phyloP scores from a whole-genome alignment of 2,113 vertebrate genomes.

The Andinoacara biseriatus region DNA sequence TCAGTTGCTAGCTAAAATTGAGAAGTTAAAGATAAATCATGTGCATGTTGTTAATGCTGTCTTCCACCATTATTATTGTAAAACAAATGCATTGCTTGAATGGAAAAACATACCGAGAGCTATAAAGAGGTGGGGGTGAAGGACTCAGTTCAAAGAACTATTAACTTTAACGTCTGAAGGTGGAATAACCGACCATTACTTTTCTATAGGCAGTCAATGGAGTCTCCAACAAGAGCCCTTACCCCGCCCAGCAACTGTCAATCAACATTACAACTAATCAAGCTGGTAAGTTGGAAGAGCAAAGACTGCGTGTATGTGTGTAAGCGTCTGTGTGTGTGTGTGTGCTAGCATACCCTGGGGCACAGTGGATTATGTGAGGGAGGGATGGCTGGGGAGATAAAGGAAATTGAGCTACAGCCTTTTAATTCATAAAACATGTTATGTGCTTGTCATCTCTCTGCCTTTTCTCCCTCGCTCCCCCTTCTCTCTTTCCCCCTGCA shows the following conservation, averaged over 20 bases:
- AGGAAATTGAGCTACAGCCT: conserved; percentile 69
- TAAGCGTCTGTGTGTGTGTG: conserved; percentile 2
- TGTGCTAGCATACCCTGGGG: conserved; percentile 44
- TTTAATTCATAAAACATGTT: conserved; percentile 78
- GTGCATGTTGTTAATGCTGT: neutral
- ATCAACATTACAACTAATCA: conserved; percentile 99
- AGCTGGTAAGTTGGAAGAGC: conserved; percentile 86
- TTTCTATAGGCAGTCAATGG: conserved; percentile 89
- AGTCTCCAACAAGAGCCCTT: conserved; percentile 94
- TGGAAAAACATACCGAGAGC: neutral
- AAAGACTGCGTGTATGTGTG: neutral
- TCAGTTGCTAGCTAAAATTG: neutral
- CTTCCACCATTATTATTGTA: neutral
- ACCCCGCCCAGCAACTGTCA: conserved; percentile 90
- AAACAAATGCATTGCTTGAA: neutral
- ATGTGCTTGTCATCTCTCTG: conserved; percentile 57
- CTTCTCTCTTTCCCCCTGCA: conserved; percentile 5
- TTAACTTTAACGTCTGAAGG: conserved; percentile 2
- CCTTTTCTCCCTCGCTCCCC: neutral
- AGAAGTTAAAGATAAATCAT: neutral
- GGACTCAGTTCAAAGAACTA: neutral
- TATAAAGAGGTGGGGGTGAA: neutral
- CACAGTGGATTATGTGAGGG: conserved; percentile 51
- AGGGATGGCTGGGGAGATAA: conserved; percentile 59
- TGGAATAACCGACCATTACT: conserved; percentile 22